Evolutionary conservation across 2,797 vertebrate species (phyloP).

Genomic region (Peromyscus eremicus): DNA sequence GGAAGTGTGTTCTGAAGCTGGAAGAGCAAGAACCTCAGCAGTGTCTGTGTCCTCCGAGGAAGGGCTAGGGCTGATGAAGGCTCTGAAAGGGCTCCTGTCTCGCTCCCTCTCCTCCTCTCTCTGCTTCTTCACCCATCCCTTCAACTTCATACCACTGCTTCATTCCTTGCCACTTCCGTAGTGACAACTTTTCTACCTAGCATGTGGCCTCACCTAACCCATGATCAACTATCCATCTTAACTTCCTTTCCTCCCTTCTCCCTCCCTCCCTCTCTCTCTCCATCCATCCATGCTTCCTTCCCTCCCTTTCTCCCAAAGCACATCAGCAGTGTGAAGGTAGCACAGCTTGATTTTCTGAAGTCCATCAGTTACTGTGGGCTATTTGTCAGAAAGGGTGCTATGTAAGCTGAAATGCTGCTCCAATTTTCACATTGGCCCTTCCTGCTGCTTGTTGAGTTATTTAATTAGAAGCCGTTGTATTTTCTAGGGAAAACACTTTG

Average conservation of each 20-base stretch:
- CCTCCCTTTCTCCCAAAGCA: constrained; percentile 50
- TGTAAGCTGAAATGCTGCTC: constrained; percentile 79
- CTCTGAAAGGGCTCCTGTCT: background rate
- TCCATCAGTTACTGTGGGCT: constrained; percentile 75
- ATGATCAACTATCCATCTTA: background rate
- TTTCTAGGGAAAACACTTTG: constrained; percentile 84
- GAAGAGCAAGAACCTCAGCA: background rate
- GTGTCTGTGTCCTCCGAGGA: background rate
- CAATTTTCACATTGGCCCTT: constrained; percentile 82
- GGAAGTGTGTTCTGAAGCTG: background rate
- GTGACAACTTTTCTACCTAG: background rate
- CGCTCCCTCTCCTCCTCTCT: background rate
- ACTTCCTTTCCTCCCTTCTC: too few species aligned
- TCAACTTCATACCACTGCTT: background rate
- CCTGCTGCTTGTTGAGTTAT: constrained; percentile 82
- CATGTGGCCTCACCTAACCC: background rate
- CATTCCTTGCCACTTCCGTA: background rate
- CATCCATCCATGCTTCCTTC: background rate
- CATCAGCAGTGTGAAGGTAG: constrained; percentile 58
- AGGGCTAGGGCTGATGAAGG: background rate
- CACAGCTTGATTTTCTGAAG: constrained; percentile 79
- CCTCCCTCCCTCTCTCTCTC: background rate
- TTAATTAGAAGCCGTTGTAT: constrained; percentile 84
- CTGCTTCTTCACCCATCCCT: background rate
- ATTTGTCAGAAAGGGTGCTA: constrained; percentile 79